Conservation (phyloP, 2,797 vertebrate genomes). For the Synanceia verrucosa region DNA sequence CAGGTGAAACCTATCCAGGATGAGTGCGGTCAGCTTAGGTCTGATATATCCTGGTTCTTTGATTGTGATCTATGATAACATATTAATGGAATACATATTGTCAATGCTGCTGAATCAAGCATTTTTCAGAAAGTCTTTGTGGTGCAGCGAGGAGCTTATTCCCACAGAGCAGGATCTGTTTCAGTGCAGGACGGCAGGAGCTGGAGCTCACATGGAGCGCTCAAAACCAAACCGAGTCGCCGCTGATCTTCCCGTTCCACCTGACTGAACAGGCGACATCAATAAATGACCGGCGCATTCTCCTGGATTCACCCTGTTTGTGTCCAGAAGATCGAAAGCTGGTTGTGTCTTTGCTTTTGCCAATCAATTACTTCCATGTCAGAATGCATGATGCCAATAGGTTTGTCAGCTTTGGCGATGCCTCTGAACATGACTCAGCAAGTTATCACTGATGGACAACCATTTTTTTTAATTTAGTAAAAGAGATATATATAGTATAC, state of each 20-base stretch:
- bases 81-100: constrained; percentile 31
- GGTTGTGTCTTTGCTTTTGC: constrained; percentile 6
- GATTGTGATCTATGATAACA: constrained; percentile 30
- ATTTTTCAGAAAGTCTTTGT: constrained; percentile 23
- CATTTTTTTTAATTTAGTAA: background rate
- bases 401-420: background rate
- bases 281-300: constrained; percentile 15
- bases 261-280: constrained; percentile 45
- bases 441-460: background rate
- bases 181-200: constrained; percentile 25
- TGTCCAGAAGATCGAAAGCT: constrained; percentile 32
- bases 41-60: constrained; percentile 27
- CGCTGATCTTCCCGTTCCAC: constrained; percentile 24
- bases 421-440: constrained; percentile 13
- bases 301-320: constrained; percentile 5
- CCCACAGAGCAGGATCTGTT: constrained; percentile 16
- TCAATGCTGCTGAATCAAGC: constrained; percentile 10
- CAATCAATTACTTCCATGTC: constrained; percentile 24
- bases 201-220: constrained; percentile 23
- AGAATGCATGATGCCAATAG: background rate
- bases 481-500: background rate
- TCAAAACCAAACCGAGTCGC: constrained; percentile 37
- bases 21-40: constrained; percentile 35
- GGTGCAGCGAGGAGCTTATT: constrained; percentile 7
- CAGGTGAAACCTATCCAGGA: too few relatives aligned